These are phyloP conservation scores for Eristalis tenax DNA, from an alignment of 2,888 invertebrate genomes.

Conservation along the genomic window DNA sequence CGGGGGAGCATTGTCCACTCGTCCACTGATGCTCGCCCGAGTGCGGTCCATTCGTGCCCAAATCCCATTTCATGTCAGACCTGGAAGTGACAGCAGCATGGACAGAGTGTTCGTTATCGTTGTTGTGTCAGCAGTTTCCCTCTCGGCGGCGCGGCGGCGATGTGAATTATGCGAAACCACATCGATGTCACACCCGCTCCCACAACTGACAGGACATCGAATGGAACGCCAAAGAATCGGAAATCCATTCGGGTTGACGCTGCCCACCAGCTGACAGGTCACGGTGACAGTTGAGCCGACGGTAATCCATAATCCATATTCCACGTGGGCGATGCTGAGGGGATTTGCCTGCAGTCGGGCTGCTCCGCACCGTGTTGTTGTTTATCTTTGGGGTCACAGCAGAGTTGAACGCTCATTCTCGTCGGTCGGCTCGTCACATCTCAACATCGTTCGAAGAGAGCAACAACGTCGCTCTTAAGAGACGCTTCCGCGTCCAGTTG, in stretches of 20 bases:
- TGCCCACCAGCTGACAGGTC: conserved; percentile 42
- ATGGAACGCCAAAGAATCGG: background rate
- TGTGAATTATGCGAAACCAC: conserved; percentile 32
- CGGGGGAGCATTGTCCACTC: background rate
- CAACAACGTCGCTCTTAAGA: background rate
- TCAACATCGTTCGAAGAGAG: background rate
- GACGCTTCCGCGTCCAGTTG: background rate
- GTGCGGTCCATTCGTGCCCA: conserved; percentile 1
- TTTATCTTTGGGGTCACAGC: conserved; percentile 19
- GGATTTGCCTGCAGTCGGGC: background rate
- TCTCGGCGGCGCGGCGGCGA: conserved; percentile 13
- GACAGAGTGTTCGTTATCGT: conserved; percentile 45
- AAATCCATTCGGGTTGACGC: conserved; percentile 26
- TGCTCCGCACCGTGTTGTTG: conserved; percentile 6
- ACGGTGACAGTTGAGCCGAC: conserved; percentile 45
- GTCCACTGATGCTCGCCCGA: conserved; percentile 33
- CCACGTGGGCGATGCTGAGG: conserved; percentile 3
- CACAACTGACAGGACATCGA: conserved; percentile 9
- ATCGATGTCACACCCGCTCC: conserved; percentile 1
- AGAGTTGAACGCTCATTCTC: background rate
- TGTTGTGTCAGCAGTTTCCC: conserved; percentile 64
- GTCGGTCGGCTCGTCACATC: background rate
- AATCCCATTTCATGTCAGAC: background rate
- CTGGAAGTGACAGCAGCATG: background rate
- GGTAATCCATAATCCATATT: conserved; percentile 38